Evolutionary conservation across 2,888 invertebrate species (phyloP), one percentile per base, ranked within the genome.

Genomic region (Galerucella nymphaeae): DNA sequence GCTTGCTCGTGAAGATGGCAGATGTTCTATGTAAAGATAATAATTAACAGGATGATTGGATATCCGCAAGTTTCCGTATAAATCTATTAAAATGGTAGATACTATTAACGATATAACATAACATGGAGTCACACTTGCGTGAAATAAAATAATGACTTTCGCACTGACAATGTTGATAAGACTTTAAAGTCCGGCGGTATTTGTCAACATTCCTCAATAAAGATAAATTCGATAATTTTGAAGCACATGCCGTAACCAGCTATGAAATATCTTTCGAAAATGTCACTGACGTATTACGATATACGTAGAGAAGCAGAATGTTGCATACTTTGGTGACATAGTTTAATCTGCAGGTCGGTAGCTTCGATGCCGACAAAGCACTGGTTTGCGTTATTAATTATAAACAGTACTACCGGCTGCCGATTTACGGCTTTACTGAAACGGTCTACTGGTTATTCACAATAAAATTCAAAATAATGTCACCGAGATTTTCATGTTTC

Each of bases 281-380:
- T 85, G 86, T 86, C 86, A 85, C 85, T 85, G 84, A 84, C 83
- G 83, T 84, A 85, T 85, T 85, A 84, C 84, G 83, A 82, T 84
- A 84, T 84, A 82, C 81, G 79, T 78, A 79, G 30, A 81, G 80
- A 80, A 82, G 81, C 67, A 67, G 81, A 81, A 75, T 78, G 80
- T 81, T 82, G 85, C 85, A 86, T 86, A 85, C 84, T 84, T 83
- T 81, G 82, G 80, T 85, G 86, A 85, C 86, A 86, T 85, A 85
- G 86, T 86, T 86, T 85, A 85, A 86, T 86, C 85, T 84, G 83
- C 84, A 81, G 82, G 80, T 79, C 81, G 80, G 82, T 82, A 82
- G 82, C 81, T 77, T 80, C 78, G 57, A 74, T 77, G 84, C 86
- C 86, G 86, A 85, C 86, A 86, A 86, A 85, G 86, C 80, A 79